Evolutionary conservation across 1,140 invertebrate species (phyloP), one percentile per base, ranked within the genome.

Genomic region (Drosophila auraria): DNA sequence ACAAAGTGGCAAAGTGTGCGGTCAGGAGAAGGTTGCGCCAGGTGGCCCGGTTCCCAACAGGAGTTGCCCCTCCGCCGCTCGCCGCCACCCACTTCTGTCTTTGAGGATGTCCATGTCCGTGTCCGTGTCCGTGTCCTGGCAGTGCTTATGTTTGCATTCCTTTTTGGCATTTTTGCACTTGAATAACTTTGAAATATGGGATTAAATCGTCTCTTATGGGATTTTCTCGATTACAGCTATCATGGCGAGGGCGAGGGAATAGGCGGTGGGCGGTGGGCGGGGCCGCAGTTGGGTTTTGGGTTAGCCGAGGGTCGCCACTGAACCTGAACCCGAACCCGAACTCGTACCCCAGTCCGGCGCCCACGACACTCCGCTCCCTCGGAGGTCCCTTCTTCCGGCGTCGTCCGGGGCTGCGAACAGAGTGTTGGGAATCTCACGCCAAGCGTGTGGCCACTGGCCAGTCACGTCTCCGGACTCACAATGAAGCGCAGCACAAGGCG

Each of bases 141-240:
- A 90, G 86, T 90, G 84, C 84, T 89, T 89, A 89, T 89, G 84
- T 89, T 89, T 89, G 84, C 84, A 89, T 91, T 90, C 86, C 86
- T 91, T 90, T 90, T 91, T 91, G 87, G 87, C 87, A 91, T 91
- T 91, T 91, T 91, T 91, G 87, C 87, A 91, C 87, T 91, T 91
- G 87, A 91, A 87, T 91, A 91, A 91, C 87, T 91, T 91, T 91
- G 87, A 91, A 91, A 91, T 91, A 87, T 91, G 87, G 87, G 83
- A 91, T 91, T 91, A 91, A 91, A 91, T 91, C 87, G 83, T 87
- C 87, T 91, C 87, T 91, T 91, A 91, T 81, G 87, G 87, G 87
- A 91, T 91, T 91, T 91, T 82, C 83, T 80, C 82, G 87, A 90
- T 91, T 91, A 91, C 83, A 91, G 87, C 80, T 91, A 91, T 91